phyloP scores from a whole-genome alignment of 64 coral and sea anemone genomes.

The Montipora foliosa region DNA sequence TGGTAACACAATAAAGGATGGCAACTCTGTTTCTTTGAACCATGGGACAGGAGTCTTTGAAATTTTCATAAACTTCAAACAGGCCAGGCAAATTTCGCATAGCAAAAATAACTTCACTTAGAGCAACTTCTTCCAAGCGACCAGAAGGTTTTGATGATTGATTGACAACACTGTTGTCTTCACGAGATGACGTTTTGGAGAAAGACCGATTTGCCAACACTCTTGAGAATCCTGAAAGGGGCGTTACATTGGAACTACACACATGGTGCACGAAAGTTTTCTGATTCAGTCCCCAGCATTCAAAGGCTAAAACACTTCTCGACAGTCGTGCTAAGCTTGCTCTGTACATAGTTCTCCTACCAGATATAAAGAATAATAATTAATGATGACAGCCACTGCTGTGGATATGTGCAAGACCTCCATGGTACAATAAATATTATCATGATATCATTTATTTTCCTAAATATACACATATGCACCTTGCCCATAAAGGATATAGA shows the following conservation, averaged over 20 bases:
- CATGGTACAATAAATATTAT: no score
- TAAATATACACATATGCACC: no score
- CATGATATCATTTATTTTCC: no score
- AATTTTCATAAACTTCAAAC: background rate
- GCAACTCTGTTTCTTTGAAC: conserved; percentile 1
- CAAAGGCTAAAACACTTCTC: background rate
- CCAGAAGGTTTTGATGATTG: background rate
- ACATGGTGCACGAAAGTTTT: background rate
- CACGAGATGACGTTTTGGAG: background rate
- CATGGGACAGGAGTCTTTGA: background rate
- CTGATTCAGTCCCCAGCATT: no score
- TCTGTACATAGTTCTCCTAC: background rate
- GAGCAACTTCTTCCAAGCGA: background rate
- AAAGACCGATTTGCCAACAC: background rate
- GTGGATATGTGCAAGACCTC: no score
- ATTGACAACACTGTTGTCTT: background rate
- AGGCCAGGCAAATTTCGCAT: background rate
- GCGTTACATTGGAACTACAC: background rate
- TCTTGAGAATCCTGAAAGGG: background rate
- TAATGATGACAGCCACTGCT: background rate
- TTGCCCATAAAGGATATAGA: no score
- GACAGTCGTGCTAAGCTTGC: background rate
- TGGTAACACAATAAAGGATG: background rate
- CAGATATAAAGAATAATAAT: background rate
- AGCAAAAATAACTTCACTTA: background rate